phyloP scores from a whole-genome alignment of 1,140 invertebrate species.

The Macrostomum lignano region DNA sequence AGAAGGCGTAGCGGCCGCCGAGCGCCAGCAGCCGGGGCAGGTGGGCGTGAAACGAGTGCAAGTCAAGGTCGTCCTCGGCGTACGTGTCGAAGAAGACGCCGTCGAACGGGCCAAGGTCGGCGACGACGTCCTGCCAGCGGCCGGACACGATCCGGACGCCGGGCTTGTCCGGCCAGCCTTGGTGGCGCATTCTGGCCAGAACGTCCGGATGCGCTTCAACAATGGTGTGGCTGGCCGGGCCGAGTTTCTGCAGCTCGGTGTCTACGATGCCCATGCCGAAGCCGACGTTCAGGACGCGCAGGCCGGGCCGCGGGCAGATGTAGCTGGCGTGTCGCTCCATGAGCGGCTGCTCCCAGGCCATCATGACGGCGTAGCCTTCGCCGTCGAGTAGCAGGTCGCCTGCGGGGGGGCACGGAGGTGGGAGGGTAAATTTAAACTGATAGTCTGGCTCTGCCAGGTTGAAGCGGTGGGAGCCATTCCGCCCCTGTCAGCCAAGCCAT shows the following conservation, averaged over 20 bases:
- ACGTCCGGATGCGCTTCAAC: slow-evolving; percentile 5
- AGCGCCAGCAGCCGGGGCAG: neutral
- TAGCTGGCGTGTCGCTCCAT: slow-evolving; percentile 4
- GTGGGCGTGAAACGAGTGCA: slow-evolving; percentile 4
- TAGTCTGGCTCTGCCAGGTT: too few relatives aligned
- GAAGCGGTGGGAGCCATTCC: too few relatives aligned
- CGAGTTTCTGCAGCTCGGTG: neutral
- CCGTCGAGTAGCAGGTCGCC: too few relatives aligned
- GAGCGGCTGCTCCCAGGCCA: slow-evolving; percentile 5
- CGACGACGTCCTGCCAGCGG: slow-evolving; percentile 2
- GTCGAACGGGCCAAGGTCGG: neutral
- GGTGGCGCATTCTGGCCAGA: neutral
- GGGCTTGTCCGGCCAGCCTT: neutral
- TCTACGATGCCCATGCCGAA: slow-evolving; percentile 7
- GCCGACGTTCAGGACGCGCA: slow-evolving; percentile 4
- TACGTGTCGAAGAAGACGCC: slow-evolving; percentile 7
- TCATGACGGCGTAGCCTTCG: slow-evolving; percentile 5
- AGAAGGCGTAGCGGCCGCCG: slow-evolving; percentile 4
- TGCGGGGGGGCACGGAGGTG: too few relatives aligned
- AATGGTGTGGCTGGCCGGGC: neutral
- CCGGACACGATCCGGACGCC: slow-evolving; percentile 3
- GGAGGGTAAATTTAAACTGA: too few relatives aligned
- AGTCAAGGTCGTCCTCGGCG: slow-evolving; percentile 5
- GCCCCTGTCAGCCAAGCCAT: too few relatives aligned
- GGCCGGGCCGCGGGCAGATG: neutral